phyloP scores from a whole-genome alignment of 2,113 vertebrate genomes.

The Cololabis saira region DNA sequence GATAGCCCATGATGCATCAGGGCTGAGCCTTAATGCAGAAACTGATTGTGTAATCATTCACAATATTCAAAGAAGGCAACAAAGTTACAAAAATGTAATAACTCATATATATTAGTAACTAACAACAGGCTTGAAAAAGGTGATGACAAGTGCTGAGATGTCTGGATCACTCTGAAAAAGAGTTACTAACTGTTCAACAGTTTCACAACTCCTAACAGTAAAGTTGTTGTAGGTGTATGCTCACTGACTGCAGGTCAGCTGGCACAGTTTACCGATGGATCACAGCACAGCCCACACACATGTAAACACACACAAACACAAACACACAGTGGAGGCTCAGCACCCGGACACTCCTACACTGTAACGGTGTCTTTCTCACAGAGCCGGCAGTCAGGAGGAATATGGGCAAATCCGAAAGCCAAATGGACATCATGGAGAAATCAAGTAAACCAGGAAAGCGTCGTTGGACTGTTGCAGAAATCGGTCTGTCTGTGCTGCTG shows the following conservation, averaged over 20 bases:
- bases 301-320: constrained; percentile 16
- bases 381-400: constrained; percentile 75
- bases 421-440: constrained; percentile 92
- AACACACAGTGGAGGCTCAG: constrained; percentile 37
- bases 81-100: too few species aligned
- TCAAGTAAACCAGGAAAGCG: constrained; percentile 82
- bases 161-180: not conserved
- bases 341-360: constrained; percentile 61
- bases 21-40: too few species aligned
- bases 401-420: constrained; percentile 93
- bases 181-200: constrained; percentile 23
- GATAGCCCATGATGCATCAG: too few species aligned
- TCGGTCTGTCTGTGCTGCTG: constrained; percentile 86
- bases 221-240: constrained; percentile 70
- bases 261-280: constrained; percentile 61
- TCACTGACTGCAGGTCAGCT: constrained; percentile 68
- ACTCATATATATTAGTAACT: too few species aligned
- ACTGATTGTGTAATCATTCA: too few species aligned
- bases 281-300: constrained; percentile 63
- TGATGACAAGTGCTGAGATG: not conserved
- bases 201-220: constrained; percentile 54
- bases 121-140: too few species aligned
- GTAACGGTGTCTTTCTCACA: constrained; percentile 52
- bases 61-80: too few species aligned
- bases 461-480: constrained; percentile 83